These are phyloP conservation scores for Moxostoma hubbsi DNA, from an alignment of 2,797 vertebrate species.

Conservation along the genomic window DNA sequence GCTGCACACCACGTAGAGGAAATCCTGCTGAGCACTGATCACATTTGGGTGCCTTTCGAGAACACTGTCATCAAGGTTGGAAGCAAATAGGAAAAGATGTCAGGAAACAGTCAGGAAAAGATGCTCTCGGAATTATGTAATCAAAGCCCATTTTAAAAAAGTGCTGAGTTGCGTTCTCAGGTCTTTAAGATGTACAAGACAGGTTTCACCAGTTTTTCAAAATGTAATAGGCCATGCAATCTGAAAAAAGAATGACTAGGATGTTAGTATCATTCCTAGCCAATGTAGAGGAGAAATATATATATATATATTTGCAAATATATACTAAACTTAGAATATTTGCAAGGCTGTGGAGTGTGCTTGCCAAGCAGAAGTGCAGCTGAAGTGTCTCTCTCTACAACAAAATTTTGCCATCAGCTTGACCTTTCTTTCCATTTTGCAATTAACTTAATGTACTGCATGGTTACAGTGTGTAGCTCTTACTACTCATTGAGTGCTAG, in stretches of 20 bases:
- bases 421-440: not conserved
- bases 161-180: not conserved
- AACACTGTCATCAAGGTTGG: slow-evolving; percentile 10
- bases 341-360: not conserved
- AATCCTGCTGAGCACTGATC: slow-evolving; percentile 12
- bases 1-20: slow-evolving; percentile 32
- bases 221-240: slow-evolving; percentile 13
- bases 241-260: not conserved
- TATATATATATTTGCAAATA: no score
- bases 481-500: not conserved
- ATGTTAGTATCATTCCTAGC: not conserved
- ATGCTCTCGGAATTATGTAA: not conserved
- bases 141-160: not conserved
- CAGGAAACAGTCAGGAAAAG: not conserved
- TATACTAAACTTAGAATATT: not conserved
- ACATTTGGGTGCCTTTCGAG: not conserved
- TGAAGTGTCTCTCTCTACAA: not conserved
- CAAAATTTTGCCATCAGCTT: not conserved
- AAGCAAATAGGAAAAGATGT: slow-evolving; percentile 19
- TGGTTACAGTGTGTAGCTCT: not conserved
- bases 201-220: slow-evolving; percentile 39
- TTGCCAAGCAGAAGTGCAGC: not conserved
- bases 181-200: not conserved
- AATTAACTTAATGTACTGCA: not conserved
- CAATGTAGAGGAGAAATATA: not conserved